These are phyloP conservation scores for Mythimna vitellina DNA, from an alignment of 2,888 invertebrate genomes.

Conservation along the genomic window DNA sequence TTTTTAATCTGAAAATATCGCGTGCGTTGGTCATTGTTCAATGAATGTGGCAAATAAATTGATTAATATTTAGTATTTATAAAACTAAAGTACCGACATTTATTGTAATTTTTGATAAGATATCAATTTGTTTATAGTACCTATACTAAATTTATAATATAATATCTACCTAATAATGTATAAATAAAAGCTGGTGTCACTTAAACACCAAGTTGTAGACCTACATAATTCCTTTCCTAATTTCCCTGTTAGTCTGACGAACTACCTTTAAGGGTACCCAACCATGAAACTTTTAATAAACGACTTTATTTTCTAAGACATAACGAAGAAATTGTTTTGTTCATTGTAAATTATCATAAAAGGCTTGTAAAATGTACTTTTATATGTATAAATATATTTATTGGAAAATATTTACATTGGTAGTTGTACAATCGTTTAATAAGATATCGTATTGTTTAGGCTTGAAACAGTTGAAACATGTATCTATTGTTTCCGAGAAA, in stretches of 20 bases:
- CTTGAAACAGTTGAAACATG: constrained; percentile 12
- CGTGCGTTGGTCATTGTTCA: constrained; percentile 39
- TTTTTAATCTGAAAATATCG: constrained; percentile 27
- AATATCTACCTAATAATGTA: not conserved
- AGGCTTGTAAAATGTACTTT: constrained; percentile 60
- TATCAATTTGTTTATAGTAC: constrained; percentile 40
- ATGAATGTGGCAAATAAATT: constrained; percentile 44
- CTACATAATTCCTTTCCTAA: constrained; percentile 13
- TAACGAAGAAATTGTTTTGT: not conserved
- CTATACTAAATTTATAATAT: constrained; percentile 21
- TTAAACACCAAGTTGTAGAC: not conserved
- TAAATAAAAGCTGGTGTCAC: constrained; percentile 6
- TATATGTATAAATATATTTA: constrained; percentile 48
- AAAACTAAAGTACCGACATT: constrained; percentile 40
- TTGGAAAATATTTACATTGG: constrained; percentile 55
- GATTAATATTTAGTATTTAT: constrained; percentile 12
- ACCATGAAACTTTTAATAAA: not conserved
- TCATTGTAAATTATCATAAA: constrained; percentile 1
- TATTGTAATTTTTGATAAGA: constrained; percentile 53
- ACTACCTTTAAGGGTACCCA: not conserved
- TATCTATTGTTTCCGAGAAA: constrained; percentile 23
- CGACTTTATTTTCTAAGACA: not conserved
- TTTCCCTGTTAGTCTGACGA: not conserved
- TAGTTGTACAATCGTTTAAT: constrained; percentile 29
- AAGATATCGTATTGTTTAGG: constrained; percentile 31